Percentiles rank a stretch among this genome's conserved stretches.
Conservation (phyloP, 1,140 invertebrate species). For the Andricus grossulariae region DNA sequence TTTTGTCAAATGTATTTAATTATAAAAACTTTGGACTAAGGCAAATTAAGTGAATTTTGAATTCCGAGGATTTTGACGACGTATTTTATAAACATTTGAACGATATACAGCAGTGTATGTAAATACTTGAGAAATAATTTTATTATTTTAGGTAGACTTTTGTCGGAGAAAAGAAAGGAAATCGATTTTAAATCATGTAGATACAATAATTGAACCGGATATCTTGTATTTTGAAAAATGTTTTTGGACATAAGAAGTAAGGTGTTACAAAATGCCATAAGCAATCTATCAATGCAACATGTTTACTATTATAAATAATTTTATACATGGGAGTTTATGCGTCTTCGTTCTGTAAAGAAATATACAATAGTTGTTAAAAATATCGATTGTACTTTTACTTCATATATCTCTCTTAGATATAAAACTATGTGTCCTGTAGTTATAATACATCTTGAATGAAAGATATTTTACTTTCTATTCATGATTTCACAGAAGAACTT, state of each 20-base stretch:
- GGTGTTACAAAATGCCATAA: conserved; percentile 54
- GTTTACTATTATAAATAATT: conserved; percentile 60
- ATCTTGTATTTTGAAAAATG: conserved; percentile 40
- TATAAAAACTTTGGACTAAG: too few species aligned
- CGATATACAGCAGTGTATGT: background rate
- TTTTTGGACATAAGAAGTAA: conserved; percentile 29
- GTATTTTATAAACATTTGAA: too few species aligned
- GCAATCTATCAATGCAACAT: conserved; percentile 68
- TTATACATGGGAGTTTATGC: conserved; percentile 58
- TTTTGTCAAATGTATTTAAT: too few species aligned
- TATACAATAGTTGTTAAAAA: conserved; percentile 52
- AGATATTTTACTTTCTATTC: too few species aligned
- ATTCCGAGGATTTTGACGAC: too few species aligned
- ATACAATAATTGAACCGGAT: too few species aligned
- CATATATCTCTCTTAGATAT: too few species aligned
- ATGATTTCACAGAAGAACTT: too few species aligned
- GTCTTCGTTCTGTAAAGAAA: conserved; percentile 53
- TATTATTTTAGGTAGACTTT: conserved; percentile 38
- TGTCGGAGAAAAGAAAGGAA: background rate
- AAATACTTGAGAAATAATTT: conserved; percentile 36
- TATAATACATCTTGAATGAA: too few species aligned
- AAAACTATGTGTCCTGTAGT: too few species aligned
- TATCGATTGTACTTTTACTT: conserved; percentile 28
- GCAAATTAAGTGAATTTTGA: too few species aligned
- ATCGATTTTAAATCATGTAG: too few species aligned